Conservation (phyloP, 2,797 vertebrate genomes). For the Orientallactaga sibirica region DNA sequence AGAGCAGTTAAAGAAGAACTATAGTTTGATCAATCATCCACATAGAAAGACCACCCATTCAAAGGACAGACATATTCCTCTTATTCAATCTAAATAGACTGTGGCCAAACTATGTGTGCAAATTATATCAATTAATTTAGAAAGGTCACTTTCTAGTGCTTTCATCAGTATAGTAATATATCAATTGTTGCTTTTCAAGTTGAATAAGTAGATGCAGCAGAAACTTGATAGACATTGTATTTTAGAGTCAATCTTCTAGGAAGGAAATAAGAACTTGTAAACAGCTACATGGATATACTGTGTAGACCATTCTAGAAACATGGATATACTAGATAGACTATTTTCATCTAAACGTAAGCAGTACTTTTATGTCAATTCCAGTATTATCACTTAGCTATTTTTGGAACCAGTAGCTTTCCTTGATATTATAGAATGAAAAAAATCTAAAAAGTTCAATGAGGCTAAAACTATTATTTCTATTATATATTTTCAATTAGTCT, state of each 20-base stretch:
- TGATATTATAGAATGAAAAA: background rate
- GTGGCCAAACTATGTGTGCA: background rate
- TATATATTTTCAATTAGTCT: background rate
- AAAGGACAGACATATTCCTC: background rate
- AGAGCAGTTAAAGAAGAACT: background rate
- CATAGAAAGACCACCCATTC: background rate
- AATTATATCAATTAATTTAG: background rate
- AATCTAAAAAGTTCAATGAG: background rate
- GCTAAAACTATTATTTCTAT: constrained; percentile 7
- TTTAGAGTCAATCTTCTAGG: background rate
- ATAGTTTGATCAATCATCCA: background rate
- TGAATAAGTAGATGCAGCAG: background rate
- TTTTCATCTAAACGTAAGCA: constrained; percentile 7
- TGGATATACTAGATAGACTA: background rate
- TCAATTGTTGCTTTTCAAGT: background rate
- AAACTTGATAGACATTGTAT: background rate
- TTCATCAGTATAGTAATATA: background rate
- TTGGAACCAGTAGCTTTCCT: background rate
- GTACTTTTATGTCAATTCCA: background rate
- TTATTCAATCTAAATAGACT: constrained; percentile 9
- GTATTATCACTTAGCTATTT: constrained; percentile 25
- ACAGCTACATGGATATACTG: background rate
- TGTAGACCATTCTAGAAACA: background rate
- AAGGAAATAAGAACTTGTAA: constrained; percentile 11
- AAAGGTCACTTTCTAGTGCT: background rate